Conservation (phyloP, 1,140 invertebrate genomes). For the Megalonaias nervosa region DNA sequence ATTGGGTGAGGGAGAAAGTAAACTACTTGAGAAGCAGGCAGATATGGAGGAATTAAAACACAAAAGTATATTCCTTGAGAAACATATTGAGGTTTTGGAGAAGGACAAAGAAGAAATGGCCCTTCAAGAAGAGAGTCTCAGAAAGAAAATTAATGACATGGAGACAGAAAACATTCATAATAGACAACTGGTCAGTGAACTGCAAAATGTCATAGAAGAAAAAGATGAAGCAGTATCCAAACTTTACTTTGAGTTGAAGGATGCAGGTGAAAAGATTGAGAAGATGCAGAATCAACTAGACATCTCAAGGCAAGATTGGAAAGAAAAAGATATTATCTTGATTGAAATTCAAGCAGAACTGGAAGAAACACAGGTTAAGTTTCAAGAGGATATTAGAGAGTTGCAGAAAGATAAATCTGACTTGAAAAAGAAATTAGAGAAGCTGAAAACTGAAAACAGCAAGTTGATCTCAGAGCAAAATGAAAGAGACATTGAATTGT, state of each 20-base stretch:
- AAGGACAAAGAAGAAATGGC: too few species aligned
- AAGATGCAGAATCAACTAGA: neutral
- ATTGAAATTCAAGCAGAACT: neutral
- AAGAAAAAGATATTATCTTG: neutral
- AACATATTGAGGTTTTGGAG: too few species aligned
- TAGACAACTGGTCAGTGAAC: too few species aligned
- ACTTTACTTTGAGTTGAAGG: neutral
- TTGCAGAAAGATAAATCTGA: neutral
- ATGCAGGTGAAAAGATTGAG: neutral
- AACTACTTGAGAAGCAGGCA: too few species aligned
- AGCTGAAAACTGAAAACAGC: constrained; percentile 6
- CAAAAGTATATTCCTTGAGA: too few species aligned
- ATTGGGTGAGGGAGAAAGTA: too few species aligned
- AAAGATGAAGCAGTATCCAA: too few species aligned
- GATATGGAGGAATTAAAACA: too few species aligned
- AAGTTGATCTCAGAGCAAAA: neutral
- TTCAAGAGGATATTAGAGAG: neutral
- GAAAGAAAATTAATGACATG: too few species aligned
- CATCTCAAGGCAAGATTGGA: neutral
- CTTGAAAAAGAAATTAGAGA: constrained; percentile 5
- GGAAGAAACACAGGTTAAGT: constrained; percentile 5
- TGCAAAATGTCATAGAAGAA: too few species aligned
- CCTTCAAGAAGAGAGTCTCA: too few species aligned
- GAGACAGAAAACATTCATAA: too few species aligned
- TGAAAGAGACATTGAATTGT: neutral